Percentiles rank a stretch among this genome's conserved stretches.
These are phyloP conservation scores for Heliothis peltigera DNA, from an alignment of 2,888 invertebrate species.

Conservation along the genomic window DNA sequence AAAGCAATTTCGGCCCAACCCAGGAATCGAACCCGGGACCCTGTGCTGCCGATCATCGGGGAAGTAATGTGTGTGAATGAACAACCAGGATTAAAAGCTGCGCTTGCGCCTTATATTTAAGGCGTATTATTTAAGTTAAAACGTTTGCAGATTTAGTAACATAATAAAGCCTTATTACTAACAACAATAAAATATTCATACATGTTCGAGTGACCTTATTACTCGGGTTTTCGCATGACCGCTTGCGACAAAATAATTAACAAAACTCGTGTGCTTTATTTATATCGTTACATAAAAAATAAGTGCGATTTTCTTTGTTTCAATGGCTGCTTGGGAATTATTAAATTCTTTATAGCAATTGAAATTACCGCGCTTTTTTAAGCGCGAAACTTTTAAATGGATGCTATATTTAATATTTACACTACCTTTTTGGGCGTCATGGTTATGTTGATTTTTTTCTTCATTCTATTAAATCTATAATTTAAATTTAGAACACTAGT, in stretches of 20 bases:
- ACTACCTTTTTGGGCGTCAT: slow-evolving; percentile 69
- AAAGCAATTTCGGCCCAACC: too few relatives aligned
- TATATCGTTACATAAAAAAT: slow-evolving; percentile 17
- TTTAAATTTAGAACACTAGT: slow-evolving; percentile 26
- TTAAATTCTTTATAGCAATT: slow-evolving; percentile 1
- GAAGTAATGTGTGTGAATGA: too few relatives aligned
- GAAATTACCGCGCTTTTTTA: slow-evolving; percentile 7
- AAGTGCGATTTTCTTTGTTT: slow-evolving; percentile 27
- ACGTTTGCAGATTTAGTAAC: not conserved
- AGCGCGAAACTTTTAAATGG: slow-evolving; percentile 4
- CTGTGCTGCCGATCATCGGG: too few relatives aligned
- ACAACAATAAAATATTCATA: slow-evolving; percentile 41
- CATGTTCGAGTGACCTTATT: slow-evolving; percentile 31
- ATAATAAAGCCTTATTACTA: slow-evolving; percentile 37
- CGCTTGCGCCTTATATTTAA: too few relatives aligned
- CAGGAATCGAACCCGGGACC: too few relatives aligned
- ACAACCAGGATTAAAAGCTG: too few relatives aligned
- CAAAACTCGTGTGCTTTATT: slow-evolving; percentile 24
- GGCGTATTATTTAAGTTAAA: too few relatives aligned
- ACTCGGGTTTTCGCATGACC: slow-evolving; percentile 52
- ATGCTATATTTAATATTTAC: not conserved
- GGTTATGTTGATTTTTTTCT: slow-evolving; percentile 71
- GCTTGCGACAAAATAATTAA: slow-evolving; percentile 45
- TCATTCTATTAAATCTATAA: slow-evolving; percentile 54
- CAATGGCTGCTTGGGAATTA: slow-evolving; percentile 11